Evolutionary conservation across 1,140 invertebrate species (phyloP).

Genomic region (Cyclargus thomasi): DNA sequence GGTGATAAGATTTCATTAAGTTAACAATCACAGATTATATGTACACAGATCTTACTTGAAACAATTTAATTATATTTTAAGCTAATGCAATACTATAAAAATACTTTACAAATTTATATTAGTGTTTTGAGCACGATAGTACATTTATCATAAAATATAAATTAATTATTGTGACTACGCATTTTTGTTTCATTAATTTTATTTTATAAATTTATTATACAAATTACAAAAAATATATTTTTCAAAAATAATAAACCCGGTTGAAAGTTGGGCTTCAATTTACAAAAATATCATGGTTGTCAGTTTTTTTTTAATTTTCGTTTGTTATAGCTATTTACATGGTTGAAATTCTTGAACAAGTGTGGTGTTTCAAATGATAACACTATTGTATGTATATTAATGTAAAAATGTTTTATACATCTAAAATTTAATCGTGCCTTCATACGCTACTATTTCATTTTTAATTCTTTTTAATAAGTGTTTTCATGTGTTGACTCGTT

Average conservation of each 20-base stretch:
- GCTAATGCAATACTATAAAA: no score
- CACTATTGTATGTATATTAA: no score
- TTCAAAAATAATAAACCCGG: not conserved
- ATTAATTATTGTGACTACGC: no score
- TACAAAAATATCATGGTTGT: not conserved
- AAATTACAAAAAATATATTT: no score
- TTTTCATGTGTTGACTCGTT: not conserved
- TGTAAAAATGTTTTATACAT: slow-evolving; percentile 11
- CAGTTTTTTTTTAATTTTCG: not conserved
- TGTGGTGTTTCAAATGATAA: not conserved
- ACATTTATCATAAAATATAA: no score
- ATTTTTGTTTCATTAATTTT: no score
- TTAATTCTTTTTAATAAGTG: slow-evolving; percentile 11
- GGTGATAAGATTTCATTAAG: not conserved
- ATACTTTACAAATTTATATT: no score
- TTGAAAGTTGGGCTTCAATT: not conserved
- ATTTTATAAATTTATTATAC: no score
- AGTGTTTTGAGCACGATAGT: no score
- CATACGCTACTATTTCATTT: slow-evolving; percentile 16
- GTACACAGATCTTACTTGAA: no score
- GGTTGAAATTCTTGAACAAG: not conserved
- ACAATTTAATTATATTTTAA: no score
- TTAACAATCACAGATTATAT: slow-evolving; percentile 4
- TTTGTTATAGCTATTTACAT: not conserved
- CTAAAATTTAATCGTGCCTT: slow-evolving; percentile 19